Conservation (phyloP, 2,888 invertebrate genomes). For the Ernsta delagoae region DNA sequence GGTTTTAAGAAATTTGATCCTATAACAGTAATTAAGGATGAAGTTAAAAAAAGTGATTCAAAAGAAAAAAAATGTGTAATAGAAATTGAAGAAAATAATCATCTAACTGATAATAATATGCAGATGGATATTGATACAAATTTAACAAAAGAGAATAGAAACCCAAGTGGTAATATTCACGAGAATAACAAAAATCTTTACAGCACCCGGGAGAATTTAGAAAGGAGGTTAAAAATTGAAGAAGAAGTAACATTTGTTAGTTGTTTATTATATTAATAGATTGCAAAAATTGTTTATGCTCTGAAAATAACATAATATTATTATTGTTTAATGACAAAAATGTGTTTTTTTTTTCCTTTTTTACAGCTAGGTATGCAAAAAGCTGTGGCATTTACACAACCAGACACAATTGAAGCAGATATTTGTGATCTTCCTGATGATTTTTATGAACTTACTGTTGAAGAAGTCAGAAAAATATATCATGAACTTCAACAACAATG, state of each 20-base stretch:
- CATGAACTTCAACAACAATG: slow-evolving; percentile 89
- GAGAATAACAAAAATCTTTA: slow-evolving; percentile 6
- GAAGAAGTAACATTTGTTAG: slow-evolving; percentile 80
- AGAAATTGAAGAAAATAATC: slow-evolving; percentile 35
- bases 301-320: not conserved
- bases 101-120: slow-evolving; percentile 32
- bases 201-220: slow-evolving; percentile 58
- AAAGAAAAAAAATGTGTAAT: slow-evolving; percentile 16
- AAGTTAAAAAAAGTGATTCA: slow-evolving; percentile 33
- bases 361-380: slow-evolving; percentile 89
- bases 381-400: slow-evolving; percentile 89
- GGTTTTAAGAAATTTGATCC: slow-evolving; percentile 51
- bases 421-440: slow-evolving; percentile 92
- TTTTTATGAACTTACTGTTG: slow-evolving; percentile 94
- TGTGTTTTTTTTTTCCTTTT: not conserved
- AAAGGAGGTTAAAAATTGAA: slow-evolving; percentile 73
- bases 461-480: slow-evolving; percentile 91
- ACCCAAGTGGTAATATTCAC: not conserved
- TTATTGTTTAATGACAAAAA: not conserved
- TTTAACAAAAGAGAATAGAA: not conserved
- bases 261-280: slow-evolving; percentile 31
- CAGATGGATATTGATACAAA: slow-evolving; percentile 36
- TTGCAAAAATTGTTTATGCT: not conserved
- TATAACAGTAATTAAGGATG: slow-evolving; percentile 54
- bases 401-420: slow-evolving; percentile 78